A percentile compares a stretch with the other conserved stretches of the same genome.
Conservation (phyloP, 2,888 invertebrate genomes). For the Xiphydria camelus region DNA sequence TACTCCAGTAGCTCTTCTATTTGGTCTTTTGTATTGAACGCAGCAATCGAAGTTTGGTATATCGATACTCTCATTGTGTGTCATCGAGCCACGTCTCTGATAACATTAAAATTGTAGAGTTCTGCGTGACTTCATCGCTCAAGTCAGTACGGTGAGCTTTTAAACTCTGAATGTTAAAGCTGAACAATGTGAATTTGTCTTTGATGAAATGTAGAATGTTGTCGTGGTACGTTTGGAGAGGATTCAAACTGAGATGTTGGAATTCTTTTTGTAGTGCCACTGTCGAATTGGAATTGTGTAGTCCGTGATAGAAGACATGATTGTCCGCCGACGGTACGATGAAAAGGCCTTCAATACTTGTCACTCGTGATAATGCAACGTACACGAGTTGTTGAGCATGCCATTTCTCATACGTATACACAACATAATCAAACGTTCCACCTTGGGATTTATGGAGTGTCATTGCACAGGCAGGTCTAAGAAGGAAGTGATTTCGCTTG, state of each 20-base stretch:
- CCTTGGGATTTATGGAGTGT: slow-evolving; percentile 25
- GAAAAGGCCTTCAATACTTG: slow-evolving; percentile 13
- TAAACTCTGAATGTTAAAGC: neutral
- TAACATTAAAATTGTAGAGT: too few relatives aligned
- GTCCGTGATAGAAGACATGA: too few relatives aligned
- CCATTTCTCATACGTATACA: slow-evolving; percentile 14
- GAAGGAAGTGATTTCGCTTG: slow-evolving; percentile 20
- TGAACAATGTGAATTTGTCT: neutral
- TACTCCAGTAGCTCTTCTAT: too few relatives aligned
- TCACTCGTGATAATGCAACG: slow-evolving; percentile 19
- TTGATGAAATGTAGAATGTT: neutral
- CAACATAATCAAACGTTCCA: slow-evolving; percentile 14
- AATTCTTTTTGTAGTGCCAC: neutral
- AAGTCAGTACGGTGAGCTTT: neutral
- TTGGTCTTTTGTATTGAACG: too few relatives aligned
- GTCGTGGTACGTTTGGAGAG: slow-evolving; percentile 3
- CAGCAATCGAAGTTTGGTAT: too few relatives aligned
- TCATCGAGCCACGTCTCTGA: too few relatives aligned
- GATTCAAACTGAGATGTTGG: neutral
- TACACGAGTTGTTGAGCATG: slow-evolving; percentile 16
- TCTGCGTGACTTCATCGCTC: neutral
- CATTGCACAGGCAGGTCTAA: slow-evolving; percentile 19
- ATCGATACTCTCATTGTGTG: too few relatives aligned
- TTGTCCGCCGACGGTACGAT: too few relatives aligned
- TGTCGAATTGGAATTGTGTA: neutral